These are phyloP conservation scores for Pseudolycoriella hygida DNA, from an alignment of 2,888 invertebrate species.

Conservation along the genomic window DNA sequence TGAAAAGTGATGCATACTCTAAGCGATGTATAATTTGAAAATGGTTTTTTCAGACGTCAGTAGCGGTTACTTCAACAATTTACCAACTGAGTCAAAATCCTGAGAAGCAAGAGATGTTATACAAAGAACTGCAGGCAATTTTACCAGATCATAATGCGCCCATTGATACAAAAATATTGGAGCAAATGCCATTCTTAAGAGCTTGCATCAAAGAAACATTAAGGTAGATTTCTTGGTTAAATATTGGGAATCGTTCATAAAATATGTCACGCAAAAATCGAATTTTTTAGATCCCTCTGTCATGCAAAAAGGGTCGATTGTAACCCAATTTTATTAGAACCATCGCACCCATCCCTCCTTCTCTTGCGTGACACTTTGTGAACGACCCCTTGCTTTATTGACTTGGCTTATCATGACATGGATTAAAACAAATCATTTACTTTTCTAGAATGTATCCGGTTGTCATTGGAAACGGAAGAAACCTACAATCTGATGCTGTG, in stretches of 20 bases:
- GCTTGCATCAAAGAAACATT: constrained; percentile 65
- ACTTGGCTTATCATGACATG: background rate
- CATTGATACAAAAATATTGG: constrained; percentile 40
- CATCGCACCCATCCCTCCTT: too few relatives aligned
- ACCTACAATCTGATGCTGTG: constrained; percentile 53
- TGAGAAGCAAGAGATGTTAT: constrained; percentile 45
- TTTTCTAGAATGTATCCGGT: constrained; percentile 57
- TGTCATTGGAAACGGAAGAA: constrained; percentile 62
- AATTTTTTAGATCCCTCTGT: too few relatives aligned
- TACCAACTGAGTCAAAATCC: constrained; percentile 56
- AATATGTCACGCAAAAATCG: too few relatives aligned
- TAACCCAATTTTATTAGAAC: too few relatives aligned
- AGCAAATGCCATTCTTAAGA: constrained; percentile 48
- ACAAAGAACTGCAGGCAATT: constrained; percentile 38
- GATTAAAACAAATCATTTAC: constrained; percentile 1
- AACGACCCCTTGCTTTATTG: too few relatives aligned
- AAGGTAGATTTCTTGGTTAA: constrained; percentile 39
- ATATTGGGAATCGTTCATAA: too few relatives aligned
- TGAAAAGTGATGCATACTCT: constrained; percentile 8
- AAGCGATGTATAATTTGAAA: background rate
- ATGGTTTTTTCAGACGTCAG: constrained; percentile 37
- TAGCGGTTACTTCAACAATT: constrained; percentile 54
- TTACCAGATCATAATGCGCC: constrained; percentile 35
- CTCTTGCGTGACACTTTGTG: too few relatives aligned
- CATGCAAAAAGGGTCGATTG: too few relatives aligned